Evolutionary conservation across 2,888 invertebrate species (phyloP).

Genomic region (Zaprionus lineosus): DNA sequence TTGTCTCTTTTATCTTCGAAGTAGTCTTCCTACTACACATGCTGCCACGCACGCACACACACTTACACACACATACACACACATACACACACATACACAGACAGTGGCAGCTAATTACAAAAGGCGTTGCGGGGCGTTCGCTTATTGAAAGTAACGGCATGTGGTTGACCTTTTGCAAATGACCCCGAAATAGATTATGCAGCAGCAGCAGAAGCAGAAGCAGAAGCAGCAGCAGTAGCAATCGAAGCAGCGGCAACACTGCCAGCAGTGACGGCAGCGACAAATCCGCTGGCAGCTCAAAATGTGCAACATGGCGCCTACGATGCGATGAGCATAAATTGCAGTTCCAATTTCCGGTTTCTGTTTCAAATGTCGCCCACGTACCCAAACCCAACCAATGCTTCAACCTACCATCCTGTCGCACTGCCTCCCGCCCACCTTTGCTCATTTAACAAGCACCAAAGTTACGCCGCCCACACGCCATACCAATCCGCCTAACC

Average conservation of each 20-base stretch:
- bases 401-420: no score
- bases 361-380: slow-evolving; percentile 67
- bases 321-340: slow-evolving; percentile 68
- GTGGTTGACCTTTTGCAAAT: slow-evolving; percentile 68
- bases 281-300: slow-evolving; percentile 35
- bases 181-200: slow-evolving; percentile 71
- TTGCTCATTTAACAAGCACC: no score
- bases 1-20: no score
- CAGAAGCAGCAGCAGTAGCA: slow-evolving; percentile 20
- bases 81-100: no score
- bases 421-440: no score
- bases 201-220: slow-evolving; percentile 27
- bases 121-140: slow-evolving; percentile 18
- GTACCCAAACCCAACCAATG: slow-evolving; percentile 12
- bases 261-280: slow-evolving; percentile 18
- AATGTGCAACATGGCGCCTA: slow-evolving; percentile 55
- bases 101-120: slow-evolving; percentile 45
- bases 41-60: no score
- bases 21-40: no score
- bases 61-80: no score
- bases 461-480: no score
- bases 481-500: no score
- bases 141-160: slow-evolving; percentile 62
- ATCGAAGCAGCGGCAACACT: slow-evolving; percentile 16
- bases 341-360: slow-evolving; percentile 72